Evolutionary conservation across 2,888 invertebrate species (phyloP), one percentile per base, ranked within the genome.

Genomic region (Drosophila gaucha): DNA sequence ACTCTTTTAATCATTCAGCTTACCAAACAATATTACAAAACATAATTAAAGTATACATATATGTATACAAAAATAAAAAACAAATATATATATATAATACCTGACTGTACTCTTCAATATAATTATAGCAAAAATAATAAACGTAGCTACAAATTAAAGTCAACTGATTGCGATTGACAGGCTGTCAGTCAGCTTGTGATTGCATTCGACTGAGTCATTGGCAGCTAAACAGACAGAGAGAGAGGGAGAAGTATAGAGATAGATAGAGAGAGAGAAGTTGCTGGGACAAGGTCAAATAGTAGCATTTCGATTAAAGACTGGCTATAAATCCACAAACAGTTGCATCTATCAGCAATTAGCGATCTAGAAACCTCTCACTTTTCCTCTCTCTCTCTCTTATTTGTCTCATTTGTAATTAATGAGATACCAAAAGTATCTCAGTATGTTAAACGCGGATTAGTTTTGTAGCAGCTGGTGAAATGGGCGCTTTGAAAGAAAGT

Each of bases 401-500:
- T 39, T 41, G 16, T 16, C 24, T 31, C 20, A 14, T 46, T 14
- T 20, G 30, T 9, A 54, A 31, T 70, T 60, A 75, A 70, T 65
- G 60, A 54, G 30, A 75, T 54, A 35, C 58, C 9, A 43, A 39
- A 38, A 20, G 51, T 36, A 51, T 41, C 33, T 51, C 31, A 20
- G 36, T 44, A 51, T 68, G 50, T 43, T 68, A 58, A 56, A 47
- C 52, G 33, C 16, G 8, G 46, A 65, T 65, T 43, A 31, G 55
- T 44, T 36, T 22, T 35, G 28, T 2, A n/a, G 18, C 44, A 20
- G 20, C 51, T 30, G 41, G 62, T 55, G 58, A 57, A 74, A 68
- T 41, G 51, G 14, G 54, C 47, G 20, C 26, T 6, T 6, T 9
- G 31, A 73, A 78, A 74, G 75, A 80, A 82, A 85, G 86, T 72